A percentile compares a stretch with the other conserved stretches of the same genome.
These are phyloP conservation scores for Myotis pilosus DNA, from an alignment of 2,797 vertebrate species.

Conservation along the genomic window DNA sequence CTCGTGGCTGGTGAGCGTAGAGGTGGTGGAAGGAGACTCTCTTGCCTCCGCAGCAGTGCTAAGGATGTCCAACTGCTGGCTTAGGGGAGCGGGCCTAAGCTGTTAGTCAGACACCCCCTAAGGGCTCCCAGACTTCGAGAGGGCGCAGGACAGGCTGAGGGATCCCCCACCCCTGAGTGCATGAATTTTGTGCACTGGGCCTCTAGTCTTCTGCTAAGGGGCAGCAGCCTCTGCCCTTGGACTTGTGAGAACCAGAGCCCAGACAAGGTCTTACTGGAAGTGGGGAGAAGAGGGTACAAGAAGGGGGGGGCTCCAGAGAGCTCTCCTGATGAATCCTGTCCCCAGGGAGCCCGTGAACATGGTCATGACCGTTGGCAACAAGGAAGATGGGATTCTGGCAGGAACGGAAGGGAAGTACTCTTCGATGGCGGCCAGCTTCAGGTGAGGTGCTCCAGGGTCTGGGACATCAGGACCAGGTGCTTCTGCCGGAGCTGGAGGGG, in stretches of 20 bases:
- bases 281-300: too few relatives aligned
- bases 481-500: neutral
- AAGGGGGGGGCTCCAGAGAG: neutral
- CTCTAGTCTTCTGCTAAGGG: neutral
- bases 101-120: too few relatives aligned
- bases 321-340: neutral
- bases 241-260: neutral
- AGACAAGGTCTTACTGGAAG: neutral
- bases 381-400: constrained; percentile 56
- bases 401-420: constrained; percentile 77
- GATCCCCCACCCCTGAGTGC: too few relatives aligned
- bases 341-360: constrained; percentile 65
- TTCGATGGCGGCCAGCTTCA: constrained; percentile 69
- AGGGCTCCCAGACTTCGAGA: too few relatives aligned
- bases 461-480: accelerated
- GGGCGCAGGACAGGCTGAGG: too few relatives aligned
- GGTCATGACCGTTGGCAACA: neutral
- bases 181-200: too few relatives aligned
- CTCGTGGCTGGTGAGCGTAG: too few relatives aligned
- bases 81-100: too few relatives aligned
- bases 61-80: too few relatives aligned
- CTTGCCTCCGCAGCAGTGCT: accelerated
- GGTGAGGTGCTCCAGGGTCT: constrained; percentile 67
- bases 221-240: neutral
- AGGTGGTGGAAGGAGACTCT: too few relatives aligned